Evolutionary conservation across 1,140 invertebrate genomes (phyloP).

Genomic region (Drosophila pseudoobscura): DNA sequence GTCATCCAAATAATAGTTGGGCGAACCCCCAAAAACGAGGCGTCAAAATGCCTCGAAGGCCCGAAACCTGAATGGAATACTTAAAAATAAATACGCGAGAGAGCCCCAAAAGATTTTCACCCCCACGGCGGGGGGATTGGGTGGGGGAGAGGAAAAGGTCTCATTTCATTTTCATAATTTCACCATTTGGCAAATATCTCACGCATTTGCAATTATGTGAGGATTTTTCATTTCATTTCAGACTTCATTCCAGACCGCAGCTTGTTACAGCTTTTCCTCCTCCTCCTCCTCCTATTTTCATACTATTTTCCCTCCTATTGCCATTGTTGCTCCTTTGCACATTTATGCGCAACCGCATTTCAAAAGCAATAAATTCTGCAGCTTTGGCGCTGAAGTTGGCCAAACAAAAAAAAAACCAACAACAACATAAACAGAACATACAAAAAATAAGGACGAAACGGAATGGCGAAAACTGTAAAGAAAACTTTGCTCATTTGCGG

Average conservation of each 20-base stretch:
- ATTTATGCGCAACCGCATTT: slow-evolving; percentile 79
- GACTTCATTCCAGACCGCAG: slow-evolving; percentile 44
- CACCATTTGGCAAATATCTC: slow-evolving; percentile 76
- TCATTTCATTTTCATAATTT: slow-evolving; percentile 78
- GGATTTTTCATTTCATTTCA: slow-evolving; percentile 70
- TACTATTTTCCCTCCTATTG: slow-evolving; percentile 5
- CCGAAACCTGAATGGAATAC: slow-evolving; percentile 52
- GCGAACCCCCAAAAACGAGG: slow-evolving; percentile 41
- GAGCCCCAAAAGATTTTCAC: slow-evolving; percentile 15
- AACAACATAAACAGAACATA: slow-evolving; percentile 19
- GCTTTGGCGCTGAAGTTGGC: slow-evolving; percentile 52
- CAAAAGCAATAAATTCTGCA: slow-evolving; percentile 78
- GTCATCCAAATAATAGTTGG: slow-evolving; percentile 31
- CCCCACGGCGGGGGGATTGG: not conserved
- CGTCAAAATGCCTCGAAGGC: slow-evolving; percentile 51
- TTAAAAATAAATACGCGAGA: slow-evolving; percentile 40
- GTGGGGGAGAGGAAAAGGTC: slow-evolving; percentile 16
- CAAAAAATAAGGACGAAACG: slow-evolving; percentile 23
- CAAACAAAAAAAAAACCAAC: slow-evolving; percentile 20
- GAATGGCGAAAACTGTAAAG: slow-evolving; percentile 27
- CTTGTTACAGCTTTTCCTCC: slow-evolving; percentile 49
- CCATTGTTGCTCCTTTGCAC: slow-evolving; percentile 48
- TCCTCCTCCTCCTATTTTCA: not conserved
- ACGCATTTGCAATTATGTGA: slow-evolving; percentile 80
- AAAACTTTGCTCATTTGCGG: slow-evolving; percentile 79